Evolutionary conservation across 2,888 invertebrate species (phyloP), one percentile per base, ranked within the genome.

Genomic region (Tupiocoris notatus): DNA sequence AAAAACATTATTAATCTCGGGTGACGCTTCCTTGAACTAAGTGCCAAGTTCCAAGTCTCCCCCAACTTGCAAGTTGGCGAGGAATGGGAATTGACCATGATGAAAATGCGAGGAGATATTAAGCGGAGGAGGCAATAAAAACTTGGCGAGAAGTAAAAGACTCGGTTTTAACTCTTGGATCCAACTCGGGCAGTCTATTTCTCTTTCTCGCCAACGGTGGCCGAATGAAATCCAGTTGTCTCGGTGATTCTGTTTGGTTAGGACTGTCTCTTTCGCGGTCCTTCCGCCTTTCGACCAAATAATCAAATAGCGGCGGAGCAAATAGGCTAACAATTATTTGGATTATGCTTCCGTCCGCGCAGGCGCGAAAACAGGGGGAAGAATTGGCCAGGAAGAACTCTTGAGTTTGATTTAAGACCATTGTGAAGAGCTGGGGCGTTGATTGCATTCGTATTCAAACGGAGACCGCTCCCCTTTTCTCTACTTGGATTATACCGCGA

Each of bases 321-420:
- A 70, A 70, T 70, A 59, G 70, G 59, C 39, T 67, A 59, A 59
- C 70, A 70, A 70, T 70, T 70, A 70, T 70, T 70, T 59, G 70
- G 70, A 59, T 70, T 70, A 70, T 70, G 59, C 70, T 23, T 25
- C 58, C 57, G 70, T 70, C 39, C 39, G 39, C 39, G 39, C 12
- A 3, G 39, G 6, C 39, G 39, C 39, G 39, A 39, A 39, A 39
- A 7, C 39, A 3, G 39, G 39, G 12, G 3, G 39, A 39, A 3
- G 39, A 39, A 39, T 39, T 39, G 39, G 39, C 3, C 3, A 39
- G 12, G 12, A 39, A 39, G 12, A 7, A 12, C 39, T 39, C 39
- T 39, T 3, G 3, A 39, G 39, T 39, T 39, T 39, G 39, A 39
- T 39, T 39, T 39, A 39, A 39, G 39, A 3, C 39, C 39, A 39